phyloP scores from a whole-genome alignment of 2,888 invertebrate genomes.

The Sinelater perroti region DNA sequence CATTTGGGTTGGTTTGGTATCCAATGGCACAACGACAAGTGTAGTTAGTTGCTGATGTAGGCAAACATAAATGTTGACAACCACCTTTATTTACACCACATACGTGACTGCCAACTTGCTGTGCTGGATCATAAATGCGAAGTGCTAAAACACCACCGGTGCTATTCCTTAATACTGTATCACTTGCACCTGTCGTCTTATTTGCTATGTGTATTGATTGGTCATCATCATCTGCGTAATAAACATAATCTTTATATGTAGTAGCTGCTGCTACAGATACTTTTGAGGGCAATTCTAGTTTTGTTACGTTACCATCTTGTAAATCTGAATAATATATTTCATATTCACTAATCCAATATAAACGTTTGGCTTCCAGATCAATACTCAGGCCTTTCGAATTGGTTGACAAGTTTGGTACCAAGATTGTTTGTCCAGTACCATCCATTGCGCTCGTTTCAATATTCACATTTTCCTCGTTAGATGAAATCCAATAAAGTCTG shows the following conservation, averaged over 20 bases:
- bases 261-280: constrained; percentile 71
- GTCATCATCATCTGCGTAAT: constrained; percentile 74
- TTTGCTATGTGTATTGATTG: constrained; percentile 70
- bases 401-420: constrained; percentile 50
- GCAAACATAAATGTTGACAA: constrained; percentile 81
- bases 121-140: constrained; percentile 74
- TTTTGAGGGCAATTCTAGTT: constrained; percentile 54
- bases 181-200: constrained; percentile 63
- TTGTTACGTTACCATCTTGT: constrained; percentile 45
- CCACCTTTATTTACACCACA: constrained; percentile 66
- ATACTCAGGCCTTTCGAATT: constrained; percentile 54
- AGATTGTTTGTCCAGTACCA: constrained; percentile 63
- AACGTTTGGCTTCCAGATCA: constrained; percentile 56
- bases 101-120: constrained; percentile 69
- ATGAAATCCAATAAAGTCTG: constrained; percentile 64
- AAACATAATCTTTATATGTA: constrained; percentile 69
- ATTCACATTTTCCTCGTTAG: constrained; percentile 42
- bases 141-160: constrained; percentile 67
- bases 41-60: constrained; percentile 65
- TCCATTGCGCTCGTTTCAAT: constrained; percentile 74
- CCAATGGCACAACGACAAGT: constrained; percentile 83
- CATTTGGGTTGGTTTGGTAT: constrained; percentile 64
- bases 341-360: constrained; percentile 77
- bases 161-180: constrained; percentile 61
- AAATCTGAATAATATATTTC: constrained; percentile 65